These are phyloP conservation scores for Karalla daura DNA, from an alignment of 2,797 vertebrate species.

Conservation along the genomic window DNA sequence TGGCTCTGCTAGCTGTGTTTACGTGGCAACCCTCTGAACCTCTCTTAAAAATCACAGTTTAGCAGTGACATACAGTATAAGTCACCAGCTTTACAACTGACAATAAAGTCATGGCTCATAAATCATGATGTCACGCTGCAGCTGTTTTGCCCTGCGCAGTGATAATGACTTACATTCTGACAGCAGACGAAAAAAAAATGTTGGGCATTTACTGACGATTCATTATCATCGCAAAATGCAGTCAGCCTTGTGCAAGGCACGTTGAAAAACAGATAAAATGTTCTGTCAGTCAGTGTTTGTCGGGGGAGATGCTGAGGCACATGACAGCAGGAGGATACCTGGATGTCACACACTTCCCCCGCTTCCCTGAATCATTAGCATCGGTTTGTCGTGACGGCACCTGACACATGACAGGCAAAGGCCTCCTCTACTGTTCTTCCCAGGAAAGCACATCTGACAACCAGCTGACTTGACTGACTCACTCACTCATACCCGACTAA, in stretches of 20 bases:
- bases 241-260: constrained; percentile 30
- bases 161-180: constrained; percentile 72
- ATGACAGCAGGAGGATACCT: constrained; percentile 50
- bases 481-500: constrained; percentile 52
- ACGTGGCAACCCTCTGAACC: constrained; percentile 63
- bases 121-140: constrained; percentile 69
- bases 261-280: constrained; percentile 54
- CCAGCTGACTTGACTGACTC: constrained; percentile 53
- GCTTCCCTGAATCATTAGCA: constrained; percentile 61
- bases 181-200: constrained; percentile 26
- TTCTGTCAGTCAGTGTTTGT: constrained; percentile 57
- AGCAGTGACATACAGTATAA: constrained; percentile 66
- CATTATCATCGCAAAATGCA: constrained; percentile 60
- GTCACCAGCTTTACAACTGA: constrained; percentile 73
- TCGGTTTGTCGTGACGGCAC: constrained; percentile 63
- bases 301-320: constrained; percentile 31
- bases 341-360: constrained; percentile 43
- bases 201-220: constrained; percentile 52
- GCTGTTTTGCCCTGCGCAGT: constrained; percentile 64
- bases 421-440: constrained; percentile 51
- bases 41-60: constrained; percentile 59
- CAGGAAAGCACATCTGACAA: constrained; percentile 61
- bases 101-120: constrained; percentile 76
- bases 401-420: constrained; percentile 67
- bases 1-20: constrained; percentile 62